Evolutionary conservation across 2,113 vertebrate genomes (phyloP), one percentile per base, ranked within the genome.

Genomic region (Cyanistes caeruleus): DNA sequence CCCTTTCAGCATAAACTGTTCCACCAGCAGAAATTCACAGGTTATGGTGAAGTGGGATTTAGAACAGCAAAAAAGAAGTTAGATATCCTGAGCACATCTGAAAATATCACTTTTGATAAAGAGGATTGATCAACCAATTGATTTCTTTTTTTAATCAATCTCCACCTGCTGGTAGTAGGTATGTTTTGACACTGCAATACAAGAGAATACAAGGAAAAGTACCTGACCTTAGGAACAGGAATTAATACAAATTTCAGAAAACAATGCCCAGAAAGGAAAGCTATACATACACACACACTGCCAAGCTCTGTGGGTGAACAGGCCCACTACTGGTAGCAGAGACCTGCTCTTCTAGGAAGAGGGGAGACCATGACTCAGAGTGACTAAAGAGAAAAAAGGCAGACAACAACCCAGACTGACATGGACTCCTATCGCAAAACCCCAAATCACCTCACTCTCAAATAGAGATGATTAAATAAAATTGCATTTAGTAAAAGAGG

Each of bases 161-260:
- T 76, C 55, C 70, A 94, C 33, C 55, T 70, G 24, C 53, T 70
- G 46, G 53, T 46, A 69, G 49, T 33, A 73, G 27, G 21, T 73
- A 62, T 2, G 0, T 67, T 77, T 91, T 0, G 0, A 58, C 14
- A 41, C 6, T 46, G 28, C 16, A 62, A 2, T 53, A 30, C 41
- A 89, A 75, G 21, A 53, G 27, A 90, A 28, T 4, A 11, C 51
- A 74, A 75, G 24, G 41, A 52, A 76, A 87, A 73, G 17, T 30
- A 63, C 4, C 33, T 74, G 18, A 28, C 33, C 46, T 79, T 44
- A 83, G 28, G 43, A 92, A 77, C 2, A 41, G 39, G 16, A 79
- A 59, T 85, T 37, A 37, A 73, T 25, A 48, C 4, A 51, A 25
- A 52, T 35, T 79, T 91, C 55, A 85, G 51, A 39, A 90, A 91